Percentiles rank a stretch among this genome's conserved stretches.
Conservation (phyloP, 1,140 invertebrate genomes). For the Episyrphus balteatus region DNA sequence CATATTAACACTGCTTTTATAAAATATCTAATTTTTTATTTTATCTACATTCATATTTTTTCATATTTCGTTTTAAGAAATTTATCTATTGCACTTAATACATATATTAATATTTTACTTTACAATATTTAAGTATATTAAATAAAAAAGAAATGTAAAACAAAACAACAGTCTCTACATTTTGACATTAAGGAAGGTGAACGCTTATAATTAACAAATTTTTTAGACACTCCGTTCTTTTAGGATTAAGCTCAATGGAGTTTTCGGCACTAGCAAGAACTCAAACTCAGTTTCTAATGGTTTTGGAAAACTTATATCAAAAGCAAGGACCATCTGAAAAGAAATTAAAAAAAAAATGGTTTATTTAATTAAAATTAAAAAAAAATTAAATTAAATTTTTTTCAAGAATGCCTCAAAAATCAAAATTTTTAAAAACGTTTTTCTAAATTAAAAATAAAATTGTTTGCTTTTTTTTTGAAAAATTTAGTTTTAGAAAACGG, state of each 20-base stretch:
- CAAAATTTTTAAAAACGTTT: no score
- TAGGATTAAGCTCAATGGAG: conserved; percentile 55
- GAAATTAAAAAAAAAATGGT: not conserved
- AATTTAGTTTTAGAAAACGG: no score
- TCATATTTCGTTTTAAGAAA: no score
- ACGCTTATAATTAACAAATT: conserved; percentile 8
- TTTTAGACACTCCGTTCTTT: conserved; percentile 39
- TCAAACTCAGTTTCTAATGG: conserved; percentile 64
- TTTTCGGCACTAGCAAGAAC: conserved; percentile 62
- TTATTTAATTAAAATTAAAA: not conserved
- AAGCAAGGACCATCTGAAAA: conserved; percentile 53
- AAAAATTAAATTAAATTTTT: not conserved
- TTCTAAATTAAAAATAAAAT: no score
- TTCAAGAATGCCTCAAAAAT: not conserved
- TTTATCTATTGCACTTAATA: not conserved
- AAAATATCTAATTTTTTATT: no score
- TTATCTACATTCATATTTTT: no score
- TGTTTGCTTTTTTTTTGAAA: no score
- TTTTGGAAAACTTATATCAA: conserved; percentile 53
- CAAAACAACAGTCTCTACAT: conserved; percentile 10
- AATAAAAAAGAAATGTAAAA: conserved; percentile 12
- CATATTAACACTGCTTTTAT: no score
- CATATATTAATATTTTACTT: not conserved
- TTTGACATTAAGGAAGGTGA: conserved; percentile 6
- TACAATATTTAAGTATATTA: conserved; percentile 6